Conservation (phyloP, 2,797 vertebrate genomes). For the Pelochelys cantorii region DNA sequence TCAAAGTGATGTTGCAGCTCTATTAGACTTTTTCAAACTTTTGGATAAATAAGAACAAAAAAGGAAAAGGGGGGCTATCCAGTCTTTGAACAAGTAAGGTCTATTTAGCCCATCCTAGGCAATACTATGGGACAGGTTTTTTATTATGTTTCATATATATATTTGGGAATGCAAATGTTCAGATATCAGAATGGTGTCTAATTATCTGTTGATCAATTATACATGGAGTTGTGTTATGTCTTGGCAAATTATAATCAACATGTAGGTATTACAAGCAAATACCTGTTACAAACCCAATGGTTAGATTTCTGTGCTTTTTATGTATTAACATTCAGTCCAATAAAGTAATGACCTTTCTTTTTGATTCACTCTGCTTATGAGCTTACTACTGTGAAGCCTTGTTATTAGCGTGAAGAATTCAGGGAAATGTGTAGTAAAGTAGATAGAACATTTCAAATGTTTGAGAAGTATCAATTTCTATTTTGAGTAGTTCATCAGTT, state of each 20-base stretch:
- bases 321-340: conserved; percentile 30
- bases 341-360: conserved; percentile 49
- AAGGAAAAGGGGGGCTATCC: neutral
- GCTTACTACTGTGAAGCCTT: conserved; percentile 41
- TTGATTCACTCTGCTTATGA: conserved; percentile 2
- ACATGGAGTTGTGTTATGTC: neutral
- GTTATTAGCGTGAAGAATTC: conserved; percentile 32
- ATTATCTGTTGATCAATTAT: neutral
- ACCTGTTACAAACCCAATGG: conserved; percentile 12
- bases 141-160: neutral
- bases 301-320: conserved; percentile 15
- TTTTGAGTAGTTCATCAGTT: conserved; percentile 40
- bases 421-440: neutral
- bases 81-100: neutral
- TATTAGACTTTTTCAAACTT: neutral
- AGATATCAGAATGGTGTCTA: neutral
- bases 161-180: neutral
- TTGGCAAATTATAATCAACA: conserved; percentile 23
- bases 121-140: neutral
- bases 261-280: neutral
- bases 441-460: neutral
- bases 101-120: neutral
- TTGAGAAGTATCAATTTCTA: neutral
- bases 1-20: neutral
- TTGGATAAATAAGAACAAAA: neutral